These are phyloP conservation scores for Nothobranchius furzeri DNA, from an alignment of 2,113 vertebrate genomes.

Conservation along the genomic window DNA sequence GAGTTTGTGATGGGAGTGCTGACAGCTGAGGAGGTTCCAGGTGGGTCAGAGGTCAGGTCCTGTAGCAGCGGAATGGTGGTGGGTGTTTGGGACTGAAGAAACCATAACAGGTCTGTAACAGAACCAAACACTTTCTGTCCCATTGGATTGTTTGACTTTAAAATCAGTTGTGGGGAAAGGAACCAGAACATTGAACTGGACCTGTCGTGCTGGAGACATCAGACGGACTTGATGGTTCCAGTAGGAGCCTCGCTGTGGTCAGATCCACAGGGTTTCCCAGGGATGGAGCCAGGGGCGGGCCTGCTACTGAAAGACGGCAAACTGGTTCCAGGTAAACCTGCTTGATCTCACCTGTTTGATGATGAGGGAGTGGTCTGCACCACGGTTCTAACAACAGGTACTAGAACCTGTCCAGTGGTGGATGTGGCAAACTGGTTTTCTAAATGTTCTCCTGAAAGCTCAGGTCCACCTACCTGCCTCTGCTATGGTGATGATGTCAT, in stretches of 20 bases:
- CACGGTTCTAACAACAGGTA: too few relatives aligned
- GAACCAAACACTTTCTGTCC: neutral
- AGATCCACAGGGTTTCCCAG: constrained; percentile 72
- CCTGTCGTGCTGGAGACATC: constrained; percentile 3
- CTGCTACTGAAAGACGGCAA: constrained; percentile 36
- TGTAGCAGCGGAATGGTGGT: constrained; percentile 51
- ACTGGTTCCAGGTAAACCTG: neutral
- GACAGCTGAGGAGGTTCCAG: neutral
- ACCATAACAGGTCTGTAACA: neutral
- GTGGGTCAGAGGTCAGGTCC: constrained; percentile 54
- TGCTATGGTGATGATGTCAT: constrained; percentile 29
- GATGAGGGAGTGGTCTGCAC: too few relatives aligned
- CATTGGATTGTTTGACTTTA: too few relatives aligned
- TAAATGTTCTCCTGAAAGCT: neutral
- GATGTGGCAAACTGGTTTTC: too few relatives aligned
- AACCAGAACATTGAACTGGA: neutral
- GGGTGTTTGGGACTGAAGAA: constrained; percentile 40
- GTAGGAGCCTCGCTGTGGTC: constrained; percentile 65
- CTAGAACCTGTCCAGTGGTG: too few relatives aligned
- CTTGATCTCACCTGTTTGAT: neutral
- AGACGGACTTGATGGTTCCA: constrained; percentile 77
- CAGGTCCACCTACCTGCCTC: constrained; percentile 67
- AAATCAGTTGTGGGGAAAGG: too few relatives aligned
- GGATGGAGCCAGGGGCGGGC: constrained; percentile 72
- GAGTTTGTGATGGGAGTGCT: neutral